Conservation (phyloP, 2,888 invertebrate genomes). For the Nymphalis polychloros region DNA sequence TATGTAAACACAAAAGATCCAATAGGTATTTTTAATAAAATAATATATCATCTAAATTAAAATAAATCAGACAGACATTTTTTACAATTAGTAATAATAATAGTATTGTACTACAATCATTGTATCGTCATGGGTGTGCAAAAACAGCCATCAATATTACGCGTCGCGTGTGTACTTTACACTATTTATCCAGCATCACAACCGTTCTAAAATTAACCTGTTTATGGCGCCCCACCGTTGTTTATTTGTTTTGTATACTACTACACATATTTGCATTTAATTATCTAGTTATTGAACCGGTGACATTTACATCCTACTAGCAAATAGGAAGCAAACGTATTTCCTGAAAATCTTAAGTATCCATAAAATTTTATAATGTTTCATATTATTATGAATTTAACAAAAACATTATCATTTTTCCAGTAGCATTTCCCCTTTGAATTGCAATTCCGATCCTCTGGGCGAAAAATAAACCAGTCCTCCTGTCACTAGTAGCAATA, state of each 20-base stretch:
- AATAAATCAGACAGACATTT: slow-evolving; percentile 4
- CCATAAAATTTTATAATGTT: too few species aligned
- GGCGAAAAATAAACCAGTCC: too few species aligned
- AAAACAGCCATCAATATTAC: slow-evolving; percentile 17
- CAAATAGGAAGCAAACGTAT: too few species aligned
- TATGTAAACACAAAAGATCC: background rate
- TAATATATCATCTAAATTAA: too few species aligned
- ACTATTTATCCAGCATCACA: slow-evolving; percentile 35
- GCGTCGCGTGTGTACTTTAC: slow-evolving; percentile 29
- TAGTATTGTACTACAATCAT: background rate
- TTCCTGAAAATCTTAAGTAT: too few species aligned
- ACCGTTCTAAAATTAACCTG: slow-evolving; percentile 33
- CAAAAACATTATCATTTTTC: too few species aligned
- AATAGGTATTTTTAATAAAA: background rate
- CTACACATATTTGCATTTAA: background rate
- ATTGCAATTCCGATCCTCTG: too few species aligned
- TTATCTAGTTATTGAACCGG: slow-evolving; percentile 1
- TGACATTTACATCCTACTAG: background rate
- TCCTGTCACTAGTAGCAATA: too few species aligned
- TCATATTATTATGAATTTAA: too few species aligned
- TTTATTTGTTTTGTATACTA: slow-evolving; percentile 13
- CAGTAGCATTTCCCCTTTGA: too few species aligned
- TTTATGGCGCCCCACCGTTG: slow-evolving; percentile 17
- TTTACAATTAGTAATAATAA: background rate
- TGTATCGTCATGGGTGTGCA: slow-evolving; percentile 9